A percentile compares a stretch with the other conserved stretches of the same genome.
These are phyloP conservation scores for Suncus etruscus DNA, from an alignment of 2,113 vertebrate genomes.

Conservation along the genomic window DNA sequence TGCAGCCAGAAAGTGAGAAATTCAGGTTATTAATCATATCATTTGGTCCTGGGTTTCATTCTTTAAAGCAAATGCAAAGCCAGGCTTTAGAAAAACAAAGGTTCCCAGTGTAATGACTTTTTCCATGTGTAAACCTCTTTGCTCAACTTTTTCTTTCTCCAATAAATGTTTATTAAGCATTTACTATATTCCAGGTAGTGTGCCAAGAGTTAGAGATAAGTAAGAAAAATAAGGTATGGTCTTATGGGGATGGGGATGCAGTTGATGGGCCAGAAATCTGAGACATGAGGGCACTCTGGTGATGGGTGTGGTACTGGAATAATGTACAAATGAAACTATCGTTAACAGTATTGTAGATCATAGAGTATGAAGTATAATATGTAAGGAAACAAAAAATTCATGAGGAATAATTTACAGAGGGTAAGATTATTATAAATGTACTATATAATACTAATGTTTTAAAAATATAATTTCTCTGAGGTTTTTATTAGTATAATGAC, in stretches of 20 bases:
- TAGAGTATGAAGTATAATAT: too few relatives aligned
- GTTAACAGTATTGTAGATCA: too few relatives aligned
- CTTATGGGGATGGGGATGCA: background rate
- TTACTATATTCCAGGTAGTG: background rate
- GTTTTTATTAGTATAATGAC: too few relatives aligned
- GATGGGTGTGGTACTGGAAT: too few relatives aligned
- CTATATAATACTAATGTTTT: too few relatives aligned
- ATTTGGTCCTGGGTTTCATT: background rate
- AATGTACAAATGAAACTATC: too few relatives aligned
- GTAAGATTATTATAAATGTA: too few relatives aligned
- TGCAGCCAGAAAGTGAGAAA: background rate
- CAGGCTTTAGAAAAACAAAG: background rate
- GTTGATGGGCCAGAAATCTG: too few relatives aligned
- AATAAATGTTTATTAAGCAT: conserved; percentile 17
- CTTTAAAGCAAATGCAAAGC: conserved; percentile 3
- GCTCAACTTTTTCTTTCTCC: conserved; percentile 14
- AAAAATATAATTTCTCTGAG: too few relatives aligned
- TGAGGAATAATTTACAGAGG: too few relatives aligned
- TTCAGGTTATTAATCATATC: background rate
- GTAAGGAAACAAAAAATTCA: too few relatives aligned
- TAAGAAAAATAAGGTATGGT: background rate
- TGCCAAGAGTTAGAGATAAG: background rate
- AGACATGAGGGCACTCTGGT: too few relatives aligned
- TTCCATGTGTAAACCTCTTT: conserved; percentile 21
- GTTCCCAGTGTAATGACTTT: background rate